A percentile compares a stretch with the other conserved stretches of the same genome.
Conservation (phyloP, 2,113 vertebrate species). For the Edolisoma coerulescens region DNA sequence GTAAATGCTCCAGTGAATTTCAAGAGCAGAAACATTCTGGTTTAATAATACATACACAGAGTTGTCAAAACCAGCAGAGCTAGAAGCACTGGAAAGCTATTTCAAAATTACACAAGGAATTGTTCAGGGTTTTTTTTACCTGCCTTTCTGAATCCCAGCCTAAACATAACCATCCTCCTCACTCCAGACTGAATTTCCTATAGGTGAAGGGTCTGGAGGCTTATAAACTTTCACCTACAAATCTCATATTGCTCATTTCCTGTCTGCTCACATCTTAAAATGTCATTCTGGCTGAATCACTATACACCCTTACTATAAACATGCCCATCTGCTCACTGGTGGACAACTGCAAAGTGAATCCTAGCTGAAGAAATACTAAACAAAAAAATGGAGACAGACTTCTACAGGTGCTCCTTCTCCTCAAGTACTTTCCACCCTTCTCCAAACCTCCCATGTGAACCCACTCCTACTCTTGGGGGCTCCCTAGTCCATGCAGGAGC, state of each 20-base stretch:
- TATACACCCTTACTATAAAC: neutral
- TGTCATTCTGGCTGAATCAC: slow-evolving; percentile 29
- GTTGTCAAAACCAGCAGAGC: neutral
- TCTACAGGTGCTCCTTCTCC: slow-evolving; percentile 10
- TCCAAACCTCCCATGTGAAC: neutral
- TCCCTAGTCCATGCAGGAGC: neutral
- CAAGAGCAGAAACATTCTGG: neutral
- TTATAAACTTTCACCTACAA: slow-evolving; percentile 38
- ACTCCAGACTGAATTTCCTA: neutral
- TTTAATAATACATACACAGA: neutral
- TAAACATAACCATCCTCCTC: neutral
- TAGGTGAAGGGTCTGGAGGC: neutral
- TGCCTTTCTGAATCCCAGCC: neutral
- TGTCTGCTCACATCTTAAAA: neutral
- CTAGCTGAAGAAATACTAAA: neutral
- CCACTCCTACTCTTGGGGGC: neutral
- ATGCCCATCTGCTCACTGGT: slow-evolving; percentile 31
- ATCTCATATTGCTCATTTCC: slow-evolving; percentile 20
- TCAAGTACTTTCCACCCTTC: neutral
- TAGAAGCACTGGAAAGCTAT: neutral
- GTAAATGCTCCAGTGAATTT: neutral
- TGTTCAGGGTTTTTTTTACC: neutral
- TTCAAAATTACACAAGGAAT: neutral
- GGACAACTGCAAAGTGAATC: slow-evolving; percentile 18
- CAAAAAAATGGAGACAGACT: neutral